phyloP scores from a whole-genome alignment of 2,888 invertebrate species.

The Pterostichus niger region DNA sequence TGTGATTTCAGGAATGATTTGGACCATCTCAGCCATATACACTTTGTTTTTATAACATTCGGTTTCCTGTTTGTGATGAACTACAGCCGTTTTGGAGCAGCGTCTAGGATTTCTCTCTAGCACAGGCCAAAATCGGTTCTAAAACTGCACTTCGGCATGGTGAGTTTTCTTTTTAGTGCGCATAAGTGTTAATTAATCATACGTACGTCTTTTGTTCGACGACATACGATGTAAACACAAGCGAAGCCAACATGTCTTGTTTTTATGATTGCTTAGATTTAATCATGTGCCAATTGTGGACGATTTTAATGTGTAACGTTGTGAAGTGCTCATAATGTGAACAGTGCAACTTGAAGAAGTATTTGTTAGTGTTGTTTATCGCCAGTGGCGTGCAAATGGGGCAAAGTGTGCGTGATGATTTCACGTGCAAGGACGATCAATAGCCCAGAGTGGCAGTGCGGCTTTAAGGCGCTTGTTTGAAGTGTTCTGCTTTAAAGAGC shows the following conservation, averaged over 20 bases:
- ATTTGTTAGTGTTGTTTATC: background rate
- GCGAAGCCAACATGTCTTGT: constrained; percentile 7
- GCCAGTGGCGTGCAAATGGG: constrained; percentile 28
- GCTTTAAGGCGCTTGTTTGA: constrained; percentile 34
- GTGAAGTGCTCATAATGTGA: constrained; percentile 4
- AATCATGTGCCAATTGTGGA: background rate
- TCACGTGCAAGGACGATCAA: constrained; percentile 45
- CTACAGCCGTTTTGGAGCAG: constrained; percentile 11
- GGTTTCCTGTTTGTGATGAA: constrained; percentile 55
- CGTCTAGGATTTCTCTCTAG: constrained; percentile 1
- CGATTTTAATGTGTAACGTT: background rate
- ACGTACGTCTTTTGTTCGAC: constrained; percentile 24
- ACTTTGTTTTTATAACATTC: constrained; percentile 30
- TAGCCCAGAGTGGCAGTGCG: background rate
- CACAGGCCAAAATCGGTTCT: constrained; percentile 34
- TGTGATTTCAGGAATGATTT: constrained; percentile 50
- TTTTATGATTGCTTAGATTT: background rate
- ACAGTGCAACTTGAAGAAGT: constrained; percentile 18
- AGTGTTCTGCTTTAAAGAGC: constrained; percentile 18
- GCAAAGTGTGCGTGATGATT: constrained; percentile 2
- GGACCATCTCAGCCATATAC: constrained; percentile 52
- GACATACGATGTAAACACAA: background rate
- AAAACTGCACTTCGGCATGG: constrained; percentile 46
- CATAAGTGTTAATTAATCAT: background rate
- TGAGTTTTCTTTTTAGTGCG: constrained; percentile 35